These are phyloP conservation scores for Battus philenor DNA, from an alignment of 1,140 invertebrate genomes.

Conservation along the genomic window DNA sequence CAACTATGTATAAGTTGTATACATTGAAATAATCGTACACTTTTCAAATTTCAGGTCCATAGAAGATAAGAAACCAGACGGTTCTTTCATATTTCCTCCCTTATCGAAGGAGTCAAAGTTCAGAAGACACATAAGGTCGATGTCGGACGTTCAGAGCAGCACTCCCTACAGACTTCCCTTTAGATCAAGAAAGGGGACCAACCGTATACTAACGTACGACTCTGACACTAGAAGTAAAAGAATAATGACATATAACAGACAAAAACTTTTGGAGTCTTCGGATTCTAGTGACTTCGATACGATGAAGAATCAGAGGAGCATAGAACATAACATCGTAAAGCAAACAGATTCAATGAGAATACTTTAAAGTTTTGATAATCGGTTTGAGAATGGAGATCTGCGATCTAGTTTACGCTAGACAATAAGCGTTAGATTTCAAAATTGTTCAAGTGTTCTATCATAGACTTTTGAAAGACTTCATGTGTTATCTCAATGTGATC, in stretches of 20 bases:
- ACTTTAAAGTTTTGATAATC: constrained; percentile 44
- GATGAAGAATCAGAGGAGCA: constrained; percentile 36
- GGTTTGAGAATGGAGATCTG: constrained; percentile 37
- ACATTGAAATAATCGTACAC: constrained; percentile 4
- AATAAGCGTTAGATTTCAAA: constrained; percentile 15
- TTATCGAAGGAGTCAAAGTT: constrained; percentile 60
- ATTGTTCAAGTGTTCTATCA: constrained; percentile 1
- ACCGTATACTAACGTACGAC: constrained; percentile 54
- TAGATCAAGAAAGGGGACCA: constrained; percentile 45
- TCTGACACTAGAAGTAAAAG: constrained; percentile 55
- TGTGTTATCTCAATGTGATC: constrained; percentile 11
- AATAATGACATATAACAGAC: constrained; percentile 37
- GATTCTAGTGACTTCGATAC: constrained; percentile 59
- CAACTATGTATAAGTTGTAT: too few relatives aligned
- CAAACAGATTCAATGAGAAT: constrained; percentile 65
- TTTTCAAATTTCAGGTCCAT: constrained; percentile 54
- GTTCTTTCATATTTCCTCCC: constrained; percentile 38
- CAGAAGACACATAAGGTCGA: constrained; percentile 61
- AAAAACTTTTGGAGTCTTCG: constrained; percentile 45
- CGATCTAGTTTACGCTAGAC: constrained; percentile 42
- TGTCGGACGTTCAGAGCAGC: constrained; percentile 67
- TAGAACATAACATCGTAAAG: constrained; percentile 59
- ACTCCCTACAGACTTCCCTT: constrained; percentile 54
- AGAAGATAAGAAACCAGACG: constrained; percentile 43
- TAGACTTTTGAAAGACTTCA: constrained; percentile 6